Conservation (phyloP, 2,113 vertebrate genomes). For the Micromys minutus region DNA sequence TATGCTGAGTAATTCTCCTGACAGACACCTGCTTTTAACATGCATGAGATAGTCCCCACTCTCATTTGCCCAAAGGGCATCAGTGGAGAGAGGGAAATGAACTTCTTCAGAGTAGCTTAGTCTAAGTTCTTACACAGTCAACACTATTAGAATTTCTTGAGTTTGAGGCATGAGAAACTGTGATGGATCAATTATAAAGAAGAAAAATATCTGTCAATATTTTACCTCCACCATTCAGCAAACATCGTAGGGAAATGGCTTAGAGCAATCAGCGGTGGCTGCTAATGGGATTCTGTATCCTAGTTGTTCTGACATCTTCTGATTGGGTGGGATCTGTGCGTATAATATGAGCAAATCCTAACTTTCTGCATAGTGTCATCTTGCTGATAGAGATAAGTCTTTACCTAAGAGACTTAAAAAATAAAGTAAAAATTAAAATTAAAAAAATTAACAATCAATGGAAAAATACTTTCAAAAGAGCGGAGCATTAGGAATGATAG, state of each 20-base stretch:
- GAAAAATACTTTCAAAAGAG: neutral
- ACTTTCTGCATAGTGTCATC: neutral
- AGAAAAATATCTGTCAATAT: neutral
- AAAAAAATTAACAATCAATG: neutral
- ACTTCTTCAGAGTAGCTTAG: neutral
- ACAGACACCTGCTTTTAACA: conserved; percentile 35
- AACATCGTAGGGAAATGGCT: neutral
- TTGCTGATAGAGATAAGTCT: conserved; percentile 8
- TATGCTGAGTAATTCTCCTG: conserved; percentile 65
- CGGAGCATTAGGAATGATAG: neutral
- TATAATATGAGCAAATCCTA: neutral
- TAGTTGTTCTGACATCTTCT: neutral
- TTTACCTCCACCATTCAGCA: conserved; percentile 19
- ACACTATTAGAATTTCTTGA: conserved; percentile 44
- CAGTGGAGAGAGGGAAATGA: conserved; percentile 18
- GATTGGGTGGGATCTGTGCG: neutral
- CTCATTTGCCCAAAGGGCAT: conserved; percentile 60
- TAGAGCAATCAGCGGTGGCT: neutral
- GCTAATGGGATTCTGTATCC: neutral
- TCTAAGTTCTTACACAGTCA: conserved; percentile 7
- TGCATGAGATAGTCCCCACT: conserved; percentile 43
- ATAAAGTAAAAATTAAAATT: neutral
- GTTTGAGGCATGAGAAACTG: neutral
- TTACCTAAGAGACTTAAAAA: conserved; percentile 33
- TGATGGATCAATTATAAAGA: conserved; percentile 27